These are phyloP conservation scores for Diarsia rubi DNA, from an alignment of 2,888 invertebrate genomes.

Conservation along the genomic window DNA sequence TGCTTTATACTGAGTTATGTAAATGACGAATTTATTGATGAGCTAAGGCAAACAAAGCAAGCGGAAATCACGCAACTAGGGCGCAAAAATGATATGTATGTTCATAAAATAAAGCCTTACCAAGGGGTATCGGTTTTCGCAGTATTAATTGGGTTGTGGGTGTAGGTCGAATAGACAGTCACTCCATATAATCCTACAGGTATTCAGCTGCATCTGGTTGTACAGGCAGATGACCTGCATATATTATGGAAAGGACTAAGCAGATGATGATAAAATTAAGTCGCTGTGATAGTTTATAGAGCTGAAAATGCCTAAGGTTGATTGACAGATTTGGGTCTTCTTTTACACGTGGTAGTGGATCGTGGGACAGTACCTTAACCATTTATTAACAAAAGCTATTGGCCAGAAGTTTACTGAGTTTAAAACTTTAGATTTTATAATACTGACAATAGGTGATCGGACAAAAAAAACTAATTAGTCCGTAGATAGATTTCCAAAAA, in stretches of 20 bases:
- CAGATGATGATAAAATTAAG: not conserved
- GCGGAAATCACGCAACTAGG: constrained; percentile 32
- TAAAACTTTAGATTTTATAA: not conserved
- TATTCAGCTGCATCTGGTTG: not conserved
- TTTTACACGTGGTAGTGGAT: not conserved
- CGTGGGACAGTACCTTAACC: not conserved
- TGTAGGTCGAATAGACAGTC: not conserved
- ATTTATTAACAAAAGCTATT: not conserved
- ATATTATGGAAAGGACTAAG: not conserved
- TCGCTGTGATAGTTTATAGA: not conserved
- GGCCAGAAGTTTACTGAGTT: not conserved
- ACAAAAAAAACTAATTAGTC: too few species aligned
- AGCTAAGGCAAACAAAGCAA: constrained; percentile 37
- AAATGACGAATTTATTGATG: constrained; percentile 49
- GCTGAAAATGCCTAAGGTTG: not conserved
- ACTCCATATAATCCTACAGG: not conserved
- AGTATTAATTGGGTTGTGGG: not conserved
- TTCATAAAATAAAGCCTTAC: constrained; percentile 1
- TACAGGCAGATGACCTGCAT: not conserved
- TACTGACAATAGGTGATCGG: not conserved
- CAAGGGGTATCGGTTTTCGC: not conserved
- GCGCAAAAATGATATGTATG: constrained; percentile 3
- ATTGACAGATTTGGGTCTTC: not conserved
- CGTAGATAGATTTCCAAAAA: too few species aligned
- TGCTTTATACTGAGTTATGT: constrained; percentile 27